Conservation (phyloP, 2,797 vertebrate species). For the Tokudaia tokunoshimensis region DNA sequence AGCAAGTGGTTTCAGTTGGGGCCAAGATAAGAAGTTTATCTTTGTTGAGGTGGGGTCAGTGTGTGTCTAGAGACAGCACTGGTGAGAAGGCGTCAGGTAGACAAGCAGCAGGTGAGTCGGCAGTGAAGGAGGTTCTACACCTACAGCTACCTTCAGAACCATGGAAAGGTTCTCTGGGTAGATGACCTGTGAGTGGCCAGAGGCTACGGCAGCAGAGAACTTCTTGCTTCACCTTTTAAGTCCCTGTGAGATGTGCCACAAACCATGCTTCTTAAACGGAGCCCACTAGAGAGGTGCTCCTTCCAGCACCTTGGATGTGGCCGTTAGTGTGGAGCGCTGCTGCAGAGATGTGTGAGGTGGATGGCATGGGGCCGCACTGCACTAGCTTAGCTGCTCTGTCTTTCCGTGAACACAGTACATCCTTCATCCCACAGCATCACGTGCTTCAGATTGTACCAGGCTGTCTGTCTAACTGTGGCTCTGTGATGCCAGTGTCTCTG, state of each 20-base stretch:
- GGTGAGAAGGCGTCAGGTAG: neutral
- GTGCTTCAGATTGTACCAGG: neutral
- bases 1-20: neutral
- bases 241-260: neutral
- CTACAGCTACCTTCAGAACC: neutral
- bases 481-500: neutral
- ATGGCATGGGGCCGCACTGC: too few relatives aligned
- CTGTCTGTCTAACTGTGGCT: neutral
- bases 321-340: neutral
- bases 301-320: neutral
- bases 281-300: neutral
- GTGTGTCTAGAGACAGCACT: neutral
- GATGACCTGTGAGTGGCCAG: neutral
- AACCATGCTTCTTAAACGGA: slow-evolving; percentile 13
- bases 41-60: neutral
- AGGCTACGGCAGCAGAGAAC: neutral
- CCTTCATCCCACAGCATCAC: neutral
- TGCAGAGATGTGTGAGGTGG: neutral
- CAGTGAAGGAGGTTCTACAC: neutral
- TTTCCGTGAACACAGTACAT: neutral
- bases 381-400: neutral
- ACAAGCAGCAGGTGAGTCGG: neutral
- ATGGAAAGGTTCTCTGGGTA: neutral
- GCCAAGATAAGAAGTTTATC: neutral
- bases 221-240: slow-evolving; percentile 31